These are phyloP conservation scores for Caradrina kadenii DNA, from an alignment of 2,888 invertebrate species.

Conservation along the genomic window DNA sequence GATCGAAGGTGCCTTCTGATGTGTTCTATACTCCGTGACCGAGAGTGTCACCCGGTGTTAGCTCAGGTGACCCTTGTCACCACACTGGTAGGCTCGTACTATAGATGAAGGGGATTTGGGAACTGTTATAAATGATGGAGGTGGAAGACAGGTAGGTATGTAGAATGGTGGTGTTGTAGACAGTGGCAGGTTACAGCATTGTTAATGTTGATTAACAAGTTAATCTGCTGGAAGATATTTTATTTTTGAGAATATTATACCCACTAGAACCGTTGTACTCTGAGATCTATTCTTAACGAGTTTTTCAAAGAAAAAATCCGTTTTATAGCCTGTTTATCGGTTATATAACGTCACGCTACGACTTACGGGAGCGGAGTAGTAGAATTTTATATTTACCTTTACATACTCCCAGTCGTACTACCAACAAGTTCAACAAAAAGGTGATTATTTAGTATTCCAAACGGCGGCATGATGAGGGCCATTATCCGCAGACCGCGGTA, in stretches of 20 bases:
- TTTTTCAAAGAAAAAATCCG: too few relatives aligned
- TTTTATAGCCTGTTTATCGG: too few relatives aligned
- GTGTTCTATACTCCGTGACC: background rate
- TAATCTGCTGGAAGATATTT: background rate
- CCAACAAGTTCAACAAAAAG: slow-evolving; percentile 3
- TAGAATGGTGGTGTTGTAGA: background rate
- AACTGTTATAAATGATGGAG: slow-evolving; percentile 28
- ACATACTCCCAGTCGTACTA: background rate
- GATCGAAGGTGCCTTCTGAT: background rate
- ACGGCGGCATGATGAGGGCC: slow-evolving; percentile 10
- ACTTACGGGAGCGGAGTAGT: too few relatives aligned
- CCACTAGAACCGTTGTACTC: too few relatives aligned
- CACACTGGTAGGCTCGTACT: slow-evolving; percentile 5
- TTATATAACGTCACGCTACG: too few relatives aligned
- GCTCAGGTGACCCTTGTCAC: slow-evolving; percentile 46
- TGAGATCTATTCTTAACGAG: too few relatives aligned
- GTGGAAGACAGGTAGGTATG: background rate
- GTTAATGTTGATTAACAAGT: background rate
- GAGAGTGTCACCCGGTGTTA: slow-evolving; percentile 15
- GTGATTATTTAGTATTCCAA: slow-evolving; percentile 36
- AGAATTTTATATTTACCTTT: background rate
- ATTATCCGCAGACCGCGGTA: slow-evolving; percentile 38
- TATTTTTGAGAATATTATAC: too few relatives aligned
- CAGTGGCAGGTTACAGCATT: background rate
- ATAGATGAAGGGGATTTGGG: slow-evolving; percentile 17